Base-by-base conservation (phyloP, 2,888 invertebrate species). In the Euplexia lucipara region DNA sequence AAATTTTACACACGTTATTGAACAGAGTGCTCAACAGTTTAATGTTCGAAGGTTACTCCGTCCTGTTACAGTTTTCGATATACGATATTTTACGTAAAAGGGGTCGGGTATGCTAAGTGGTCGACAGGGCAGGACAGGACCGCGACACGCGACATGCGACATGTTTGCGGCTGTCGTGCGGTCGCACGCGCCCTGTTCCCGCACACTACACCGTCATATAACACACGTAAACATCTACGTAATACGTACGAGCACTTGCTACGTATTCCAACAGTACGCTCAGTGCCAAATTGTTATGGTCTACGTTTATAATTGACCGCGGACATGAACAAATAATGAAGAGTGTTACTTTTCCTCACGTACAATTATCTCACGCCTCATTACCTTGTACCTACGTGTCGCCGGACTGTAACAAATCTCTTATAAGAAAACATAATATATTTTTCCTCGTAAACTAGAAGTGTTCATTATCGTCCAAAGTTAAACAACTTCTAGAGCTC, bases 81-180 rank as follows among this genome's bases (percentile, higher is more conserved):
- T 79, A 78, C 75, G 79, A 84, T 78, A 85, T 76, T 81, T 79
- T 70, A 69, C 64, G 65, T 79, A 76, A 84, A 82, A 83, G 82
- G 81, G 85, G 78, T 81, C 78, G 75, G 78, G 77, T 81, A 81
- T 81, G 82, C 61, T 83, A 82, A 83, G 85, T 83, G 81, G 76
- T 59, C 56, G 76, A 70, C 69, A 78, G 70, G 71, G 59, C 61
- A 74, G 75, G 79, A 79, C 76, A 70, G 63, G 66, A 75, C 75
- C 75, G 72, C 77, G 83, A 77, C 73, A 77, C 45, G 64, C 71
- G 77, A 81, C 80, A 78, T 70, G 80, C 75, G 75, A 85, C 87
- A 79, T 83, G 88, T 86, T 82, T 86, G 88, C 78, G 86, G 86
- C 78, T 65, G 75, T 61, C 64, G 75, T 73, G 82, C 70, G 84